Evolutionary conservation across 2,113 vertebrate genomes (phyloP).

Genomic region (Gallinago media): DNA sequence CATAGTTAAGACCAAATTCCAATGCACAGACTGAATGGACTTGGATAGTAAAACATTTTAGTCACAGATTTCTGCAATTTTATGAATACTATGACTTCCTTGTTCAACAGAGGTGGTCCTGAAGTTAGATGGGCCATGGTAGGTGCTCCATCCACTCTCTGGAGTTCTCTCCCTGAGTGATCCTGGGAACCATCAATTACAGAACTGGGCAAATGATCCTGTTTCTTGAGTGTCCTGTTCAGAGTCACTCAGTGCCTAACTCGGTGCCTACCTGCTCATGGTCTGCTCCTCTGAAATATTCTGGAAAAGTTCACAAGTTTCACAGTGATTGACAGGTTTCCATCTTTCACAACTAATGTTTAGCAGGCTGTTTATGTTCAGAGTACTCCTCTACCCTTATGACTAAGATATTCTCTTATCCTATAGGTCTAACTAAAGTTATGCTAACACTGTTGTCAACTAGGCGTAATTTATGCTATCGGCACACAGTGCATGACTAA

Average conservation of each 20-base stretch:
- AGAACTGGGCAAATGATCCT: neutral
- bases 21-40: neutral
- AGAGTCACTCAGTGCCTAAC: neutral
- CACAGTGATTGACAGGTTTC: neutral
- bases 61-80: neutral
- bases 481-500: neutral
- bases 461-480: neutral
- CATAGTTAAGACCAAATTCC: neutral
- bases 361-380: neutral
- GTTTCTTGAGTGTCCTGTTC: neutral
- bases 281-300: neutral
- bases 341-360: neutral
- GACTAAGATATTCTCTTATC: neutral
- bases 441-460: neutral
- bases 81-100: neutral
- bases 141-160: neutral
- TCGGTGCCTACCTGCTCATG: neutral
- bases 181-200: neutral
- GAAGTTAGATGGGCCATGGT: neutral
- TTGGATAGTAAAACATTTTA: neutral
- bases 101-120: neutral
- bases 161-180: neutral
- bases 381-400: neutral
- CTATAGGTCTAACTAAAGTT: neutral
- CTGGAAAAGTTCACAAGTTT: accelerated